These are phyloP conservation scores for Zoanthus sociatus DNA, from an alignment of 92 coral and sea anemone species.

Conservation along the genomic window DNA sequence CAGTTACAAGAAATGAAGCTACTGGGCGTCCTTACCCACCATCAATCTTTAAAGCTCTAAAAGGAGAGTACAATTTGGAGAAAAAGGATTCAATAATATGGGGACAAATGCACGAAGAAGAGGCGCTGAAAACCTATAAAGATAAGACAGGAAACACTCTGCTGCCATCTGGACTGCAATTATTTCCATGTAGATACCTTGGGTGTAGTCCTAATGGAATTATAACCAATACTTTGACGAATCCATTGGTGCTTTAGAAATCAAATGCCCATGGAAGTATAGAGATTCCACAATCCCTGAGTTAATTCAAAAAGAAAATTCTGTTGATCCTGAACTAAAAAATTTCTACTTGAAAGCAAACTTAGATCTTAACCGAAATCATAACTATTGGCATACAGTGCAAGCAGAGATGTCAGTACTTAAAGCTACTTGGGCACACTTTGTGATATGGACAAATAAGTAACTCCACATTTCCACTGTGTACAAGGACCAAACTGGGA, in stretches of 20 bases:
- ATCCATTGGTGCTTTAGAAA: slow-evolving; percentile 30
- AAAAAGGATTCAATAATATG: slow-evolving; percentile 47
- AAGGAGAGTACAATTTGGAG: slow-evolving; percentile 36
- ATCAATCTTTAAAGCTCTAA: slow-evolving; percentile 33
- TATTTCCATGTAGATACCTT: slow-evolving; percentile 54
- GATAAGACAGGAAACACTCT: slow-evolving; percentile 43
- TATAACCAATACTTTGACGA: slow-evolving; percentile 16
- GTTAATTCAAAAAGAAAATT: slow-evolving; percentile 27
- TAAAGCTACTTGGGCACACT: slow-evolving; percentile 49
- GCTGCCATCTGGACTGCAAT: slow-evolving; percentile 8
- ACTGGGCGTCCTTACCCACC: slow-evolving; percentile 37
- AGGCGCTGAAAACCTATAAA: slow-evolving; percentile 28
- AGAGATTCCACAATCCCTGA: slow-evolving; percentile 41
- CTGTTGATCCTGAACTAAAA: background rate
- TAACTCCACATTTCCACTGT: slow-evolving; percentile 40
- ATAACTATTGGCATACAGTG: slow-evolving; percentile 44
- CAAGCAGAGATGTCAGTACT: slow-evolving; percentile 46
- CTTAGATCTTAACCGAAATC: slow-evolving; percentile 23
- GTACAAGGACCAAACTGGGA: slow-evolving; percentile 9
- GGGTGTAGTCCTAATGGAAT: slow-evolving; percentile 53
- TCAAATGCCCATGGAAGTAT: slow-evolving; percentile 53
- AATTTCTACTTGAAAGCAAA: slow-evolving; percentile 16
- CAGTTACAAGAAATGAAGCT: no score
- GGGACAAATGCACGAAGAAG: slow-evolving; percentile 54
- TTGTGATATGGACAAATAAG: slow-evolving; percentile 28